phyloP scores from a whole-genome alignment of 2,797 vertebrate species.

The Parauchenoglanis punctatus region DNA sequence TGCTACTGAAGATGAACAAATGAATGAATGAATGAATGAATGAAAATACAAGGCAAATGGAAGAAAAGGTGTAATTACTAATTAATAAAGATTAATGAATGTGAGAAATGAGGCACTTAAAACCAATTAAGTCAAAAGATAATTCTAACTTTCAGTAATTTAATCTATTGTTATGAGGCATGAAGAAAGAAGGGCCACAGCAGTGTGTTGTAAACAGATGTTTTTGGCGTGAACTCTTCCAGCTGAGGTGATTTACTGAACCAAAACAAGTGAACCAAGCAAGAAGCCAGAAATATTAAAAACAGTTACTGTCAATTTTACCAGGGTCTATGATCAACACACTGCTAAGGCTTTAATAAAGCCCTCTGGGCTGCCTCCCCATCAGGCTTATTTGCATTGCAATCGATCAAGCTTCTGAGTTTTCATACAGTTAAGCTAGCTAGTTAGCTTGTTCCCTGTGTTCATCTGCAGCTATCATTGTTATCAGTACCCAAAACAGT shows the following conservation, averaged over 20 bases:
- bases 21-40: not conserved
- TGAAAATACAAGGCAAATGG: not conserved
- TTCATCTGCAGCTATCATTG: not conserved
- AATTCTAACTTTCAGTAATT: not conserved
- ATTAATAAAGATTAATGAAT: not conserved
- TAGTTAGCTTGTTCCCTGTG: not conserved
- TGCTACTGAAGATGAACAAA: not conserved
- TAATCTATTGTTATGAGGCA: not conserved
- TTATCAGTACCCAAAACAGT: not conserved
- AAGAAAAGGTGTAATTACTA: too few species aligned
- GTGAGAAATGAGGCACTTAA: not conserved
- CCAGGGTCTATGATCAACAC: not conserved
- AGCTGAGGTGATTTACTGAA: not conserved
- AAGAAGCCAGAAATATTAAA: not conserved
- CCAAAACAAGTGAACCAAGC: not conserved
- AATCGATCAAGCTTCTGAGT: not conserved
- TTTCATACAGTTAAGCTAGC: not conserved
- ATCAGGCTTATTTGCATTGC: not conserved
- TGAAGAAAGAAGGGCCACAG: not conserved
- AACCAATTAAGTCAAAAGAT: not conserved
- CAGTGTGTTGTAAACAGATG: not conserved
- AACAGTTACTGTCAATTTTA: not conserved
- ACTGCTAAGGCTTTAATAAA: too few species aligned
- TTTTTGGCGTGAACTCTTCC: not conserved
- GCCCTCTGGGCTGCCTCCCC: not conserved